Evolutionary conservation across 2,797 vertebrate genomes (phyloP), one percentile per base, ranked within the genome.

Genomic region (Clarias platycephalus): DNA sequence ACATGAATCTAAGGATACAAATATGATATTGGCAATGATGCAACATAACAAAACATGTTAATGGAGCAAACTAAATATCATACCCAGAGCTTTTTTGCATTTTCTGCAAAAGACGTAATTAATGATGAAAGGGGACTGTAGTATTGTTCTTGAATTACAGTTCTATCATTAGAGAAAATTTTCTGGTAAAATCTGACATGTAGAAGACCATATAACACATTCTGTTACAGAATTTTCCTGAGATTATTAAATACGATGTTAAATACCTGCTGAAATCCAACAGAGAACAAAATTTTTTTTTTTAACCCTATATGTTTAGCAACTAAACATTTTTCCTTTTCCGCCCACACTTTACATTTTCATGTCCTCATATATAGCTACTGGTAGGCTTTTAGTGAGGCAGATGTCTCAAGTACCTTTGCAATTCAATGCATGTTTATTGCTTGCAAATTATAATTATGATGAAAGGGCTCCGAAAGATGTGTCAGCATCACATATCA

Each of bases 381-480:
- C 24, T 24, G 10, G n/a, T 31, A 26, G 18, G 49, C 63, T 78
- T 60, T 28, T 20, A 55, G 26, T 18, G n/a, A 26, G 34, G 80
- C 71, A 31, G 58, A 62, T 75, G 82, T 81, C n/a, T 81, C 37
- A 57, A 85, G 72, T 82, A 55, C 80, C 57, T 63, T 71, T 62
- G 26, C 40, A 71, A 70, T 71, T 77, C 72, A 82, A 28, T 62
- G 74, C 60, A 58, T 85, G 34, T 66, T 81, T 78, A 68, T 60
- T 49, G 24, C 77, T 84, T 26, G 15, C 26, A 78, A 63, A 82
- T 77, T 49, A 82, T 85, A 67, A 85, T 85, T 70, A 77, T 53
- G 31, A 71, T 77, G 53, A 82, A 70, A 67, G 72, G 60, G 13
- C 72, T 64, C 22, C 18, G 28, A 84, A 44, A 77, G 80, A 67